Evolutionary conservation across 2,113 vertebrate genomes (phyloP).

Genomic region (Grammatotria lemairii): DNA sequence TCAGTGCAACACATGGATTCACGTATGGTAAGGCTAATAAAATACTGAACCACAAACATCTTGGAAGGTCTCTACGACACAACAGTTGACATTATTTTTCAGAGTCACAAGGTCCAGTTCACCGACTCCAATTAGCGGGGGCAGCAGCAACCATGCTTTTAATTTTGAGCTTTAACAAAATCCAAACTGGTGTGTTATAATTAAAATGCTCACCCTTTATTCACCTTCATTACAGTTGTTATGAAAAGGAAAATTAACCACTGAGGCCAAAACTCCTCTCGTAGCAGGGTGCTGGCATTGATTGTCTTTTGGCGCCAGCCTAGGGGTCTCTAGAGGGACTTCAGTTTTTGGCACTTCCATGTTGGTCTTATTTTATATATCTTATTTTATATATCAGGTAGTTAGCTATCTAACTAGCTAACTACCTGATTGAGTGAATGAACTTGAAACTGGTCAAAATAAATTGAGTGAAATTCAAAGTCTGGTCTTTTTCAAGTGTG

Average conservation of each 20-base stretch:
- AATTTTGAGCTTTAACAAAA: background rate
- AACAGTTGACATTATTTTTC: background rate
- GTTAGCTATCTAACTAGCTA: too few relatives aligned
- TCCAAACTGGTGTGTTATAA: background rate
- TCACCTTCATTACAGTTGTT: background rate
- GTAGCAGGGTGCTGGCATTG: background rate
- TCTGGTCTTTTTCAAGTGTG: too few relatives aligned
- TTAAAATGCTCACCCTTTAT: background rate
- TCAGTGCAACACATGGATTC: background rate
- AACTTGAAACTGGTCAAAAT: too few relatives aligned
- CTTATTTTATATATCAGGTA: too few relatives aligned
- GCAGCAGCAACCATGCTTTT: background rate
- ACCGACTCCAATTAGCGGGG: background rate
- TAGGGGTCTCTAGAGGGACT: background rate
- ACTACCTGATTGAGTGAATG: too few relatives aligned
- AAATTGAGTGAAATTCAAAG: too few relatives aligned
- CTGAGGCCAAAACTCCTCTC: background rate
- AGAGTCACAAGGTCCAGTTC: background rate
- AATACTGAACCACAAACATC: background rate
- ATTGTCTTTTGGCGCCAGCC: background rate
- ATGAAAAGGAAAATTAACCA: background rate
- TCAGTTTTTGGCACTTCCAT: background rate
- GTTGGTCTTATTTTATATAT: background rate
- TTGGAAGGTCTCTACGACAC: background rate
- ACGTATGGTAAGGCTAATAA: background rate